phyloP scores from a whole-genome alignment of 2,888 invertebrate species.

The Blastobasis lacticolella region DNA sequence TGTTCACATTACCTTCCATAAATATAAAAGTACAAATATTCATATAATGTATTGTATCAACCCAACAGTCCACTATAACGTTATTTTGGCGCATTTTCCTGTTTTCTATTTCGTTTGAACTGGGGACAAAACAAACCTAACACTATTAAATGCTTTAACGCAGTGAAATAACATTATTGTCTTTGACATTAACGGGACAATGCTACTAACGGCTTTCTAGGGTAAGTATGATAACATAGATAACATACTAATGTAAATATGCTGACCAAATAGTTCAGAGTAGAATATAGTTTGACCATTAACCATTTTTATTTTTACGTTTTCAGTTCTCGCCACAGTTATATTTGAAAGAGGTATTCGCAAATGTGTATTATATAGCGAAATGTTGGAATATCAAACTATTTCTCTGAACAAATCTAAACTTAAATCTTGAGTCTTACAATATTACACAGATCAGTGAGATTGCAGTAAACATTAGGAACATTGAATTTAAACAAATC shows the following conservation, averaged over 20 bases:
- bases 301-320: background rate
- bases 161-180: constrained; percentile 39
- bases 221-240: too few relatives aligned
- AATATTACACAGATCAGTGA: too few relatives aligned
- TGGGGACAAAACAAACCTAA: background rate
- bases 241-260: too few relatives aligned
- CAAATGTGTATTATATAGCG: too few relatives aligned
- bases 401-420: too few relatives aligned
- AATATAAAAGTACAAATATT: constrained; percentile 70
- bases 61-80: constrained; percentile 24
- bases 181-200: constrained; percentile 16
- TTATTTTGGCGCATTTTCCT: constrained; percentile 23
- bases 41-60: constrained; percentile 26
- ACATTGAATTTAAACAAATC: too few relatives aligned
- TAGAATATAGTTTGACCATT: too few relatives aligned
- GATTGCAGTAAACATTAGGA: too few relatives aligned
- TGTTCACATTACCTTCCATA: constrained; percentile 29
- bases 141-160: constrained; percentile 13
- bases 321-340: background rate
- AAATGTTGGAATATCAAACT: too few relatives aligned
- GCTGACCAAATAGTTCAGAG: too few relatives aligned
- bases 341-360: too few relatives aligned
- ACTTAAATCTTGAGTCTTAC: too few relatives aligned
- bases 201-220: constrained; percentile 5
- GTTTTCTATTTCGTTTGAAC: constrained; percentile 3